Conservation (phyloP, 1,140 invertebrate genomes). For the Drosophila kohkoa region DNA sequence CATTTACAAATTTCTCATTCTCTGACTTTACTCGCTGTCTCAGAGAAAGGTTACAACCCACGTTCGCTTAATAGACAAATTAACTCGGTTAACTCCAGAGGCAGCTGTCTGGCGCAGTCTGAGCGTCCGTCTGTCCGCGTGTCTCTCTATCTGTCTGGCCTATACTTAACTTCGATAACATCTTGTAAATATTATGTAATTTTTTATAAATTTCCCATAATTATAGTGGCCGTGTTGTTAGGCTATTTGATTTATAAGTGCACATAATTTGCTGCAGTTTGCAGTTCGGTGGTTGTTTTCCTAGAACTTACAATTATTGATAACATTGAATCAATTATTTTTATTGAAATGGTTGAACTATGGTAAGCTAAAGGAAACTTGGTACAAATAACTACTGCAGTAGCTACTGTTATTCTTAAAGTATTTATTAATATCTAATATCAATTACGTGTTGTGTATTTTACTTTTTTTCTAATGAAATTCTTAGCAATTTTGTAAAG, state of each 20-base stretch:
- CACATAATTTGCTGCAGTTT: conserved; percentile 62
- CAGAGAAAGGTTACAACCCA: conserved; percentile 34
- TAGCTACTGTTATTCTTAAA: too few species aligned
- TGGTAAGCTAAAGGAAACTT: too few species aligned
- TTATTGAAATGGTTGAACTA: background rate
- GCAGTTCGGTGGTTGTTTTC: conserved; percentile 44
- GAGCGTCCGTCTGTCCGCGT: conserved; percentile 12
- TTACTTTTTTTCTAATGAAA: too few species aligned
- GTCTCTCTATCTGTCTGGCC: conserved; percentile 21
- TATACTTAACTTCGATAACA: conserved; percentile 71
- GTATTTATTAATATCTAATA: too few species aligned
- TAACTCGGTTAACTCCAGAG: conserved; percentile 56
- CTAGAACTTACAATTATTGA: conserved; percentile 13
- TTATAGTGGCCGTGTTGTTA: conserved; percentile 73
- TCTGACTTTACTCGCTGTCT: background rate
- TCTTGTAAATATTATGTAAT: conserved; percentile 83
- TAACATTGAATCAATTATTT: conserved; percentile 36
- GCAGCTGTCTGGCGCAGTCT: conserved; percentile 42
- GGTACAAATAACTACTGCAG: too few species aligned
- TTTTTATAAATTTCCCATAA: conserved; percentile 77
- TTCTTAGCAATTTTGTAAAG: background rate
- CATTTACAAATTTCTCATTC: conserved; percentile 68
- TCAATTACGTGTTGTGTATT: too few species aligned
- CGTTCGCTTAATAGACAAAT: conserved; percentile 75
- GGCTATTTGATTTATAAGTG: conserved; percentile 77